Base-by-base conservation (phyloP, 2,888 invertebrate species). In the Odontocolon sp. region DNA sequence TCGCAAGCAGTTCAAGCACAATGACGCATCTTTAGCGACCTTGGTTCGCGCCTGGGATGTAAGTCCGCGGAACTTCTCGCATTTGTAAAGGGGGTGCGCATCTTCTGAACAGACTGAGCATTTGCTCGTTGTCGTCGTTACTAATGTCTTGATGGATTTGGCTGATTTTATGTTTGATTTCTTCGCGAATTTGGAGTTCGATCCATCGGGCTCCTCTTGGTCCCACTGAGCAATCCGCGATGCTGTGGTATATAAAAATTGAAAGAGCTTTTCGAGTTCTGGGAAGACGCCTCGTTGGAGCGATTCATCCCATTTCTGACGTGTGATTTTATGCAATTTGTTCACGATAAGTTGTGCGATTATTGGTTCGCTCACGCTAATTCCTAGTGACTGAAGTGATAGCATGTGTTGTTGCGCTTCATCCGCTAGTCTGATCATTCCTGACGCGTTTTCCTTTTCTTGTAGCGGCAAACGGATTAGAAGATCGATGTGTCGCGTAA, bases 1-100 rank as follows among this genome's bases (percentile, higher is more conserved):
- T n/a, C 74, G 67, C 8, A 75, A 18, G 26, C 75, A 78, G 33
- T 75, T 78, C 6, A 9, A 3, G 11, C 75, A 75, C n/a, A 78
- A 45, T 3, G 61, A 42, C 0, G 67, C 68, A 1, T 73, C 68
- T 8, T 47, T 57, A 0, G 56, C 47, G 1, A 63, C 26, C 67
- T 67, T 56, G 0, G 21, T 21, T 4, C 74, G 57, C n/a, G 21
- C n/a, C 23, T 45, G 36, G 1, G 61, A 47, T 0, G 66, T 11
- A 0, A 74, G 26, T 6, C 11, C 28, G 0, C 40, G 56, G 6
- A 77, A 79, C 2, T 45, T 66, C 9, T 36, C 40, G 52, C 74
- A 71, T 54, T 50, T 42, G 38, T 26, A 75, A 0, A 75, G 8
- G 0, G 52, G 45, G 16, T 79, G 76, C 5, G 45, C 23, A 1